A percentile compares a stretch with the other conserved stretches of the same genome.
phyloP scores from a whole-genome alignment of 2,113 vertebrate species.

The Psilopsiagon aymara region DNA sequence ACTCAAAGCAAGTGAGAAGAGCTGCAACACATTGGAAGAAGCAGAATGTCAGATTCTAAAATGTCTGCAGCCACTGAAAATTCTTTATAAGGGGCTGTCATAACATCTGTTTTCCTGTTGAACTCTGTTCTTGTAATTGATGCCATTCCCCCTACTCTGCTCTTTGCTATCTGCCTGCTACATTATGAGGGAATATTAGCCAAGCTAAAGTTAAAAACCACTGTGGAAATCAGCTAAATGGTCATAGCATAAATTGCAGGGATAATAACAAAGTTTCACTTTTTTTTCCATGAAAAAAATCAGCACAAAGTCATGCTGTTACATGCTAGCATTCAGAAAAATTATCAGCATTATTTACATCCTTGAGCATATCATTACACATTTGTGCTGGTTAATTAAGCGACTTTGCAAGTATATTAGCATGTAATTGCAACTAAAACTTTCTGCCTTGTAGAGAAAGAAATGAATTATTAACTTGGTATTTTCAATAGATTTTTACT shows the following conservation, averaged over 20 bases:
- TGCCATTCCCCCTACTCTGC: not conserved
- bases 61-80: not conserved
- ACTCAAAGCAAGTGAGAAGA: not conserved
- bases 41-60: not conserved
- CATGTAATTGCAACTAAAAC: not conserved
- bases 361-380: not conserved
- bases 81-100: not conserved
- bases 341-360: not conserved
- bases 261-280: not conserved
- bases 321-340: not conserved
- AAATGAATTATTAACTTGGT: not conserved
- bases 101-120: not conserved
- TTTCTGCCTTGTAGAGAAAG: not conserved
- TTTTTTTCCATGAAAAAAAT: not conserved
- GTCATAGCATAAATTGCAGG: not conserved
- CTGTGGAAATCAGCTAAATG: not conserved
- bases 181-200: not conserved
- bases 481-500: not conserved
- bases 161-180: not conserved
- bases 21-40: not conserved
- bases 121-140: not conserved
- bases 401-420: not conserved
- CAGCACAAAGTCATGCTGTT: not conserved
- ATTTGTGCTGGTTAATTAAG: not conserved
- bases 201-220: not conserved